phyloP scores from a whole-genome alignment of 1,140 invertebrate species.

The Samia ricini region DNA sequence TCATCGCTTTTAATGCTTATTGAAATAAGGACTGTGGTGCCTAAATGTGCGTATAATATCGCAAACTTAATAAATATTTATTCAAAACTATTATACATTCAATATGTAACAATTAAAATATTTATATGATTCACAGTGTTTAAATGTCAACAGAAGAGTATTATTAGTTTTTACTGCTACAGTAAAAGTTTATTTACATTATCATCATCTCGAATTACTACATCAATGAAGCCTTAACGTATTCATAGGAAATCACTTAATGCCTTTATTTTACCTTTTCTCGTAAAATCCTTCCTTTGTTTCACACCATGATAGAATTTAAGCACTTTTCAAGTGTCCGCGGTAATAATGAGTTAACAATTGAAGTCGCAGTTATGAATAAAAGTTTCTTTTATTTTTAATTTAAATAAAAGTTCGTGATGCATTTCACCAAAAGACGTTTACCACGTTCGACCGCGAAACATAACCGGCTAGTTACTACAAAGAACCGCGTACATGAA shows the following conservation, averaged over 20 bases:
- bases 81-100: neutral
- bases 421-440: conserved; percentile 28
- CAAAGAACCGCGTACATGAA: conserved; percentile 49
- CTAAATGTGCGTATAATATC: neutral
- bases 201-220: neutral
- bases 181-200: neutral
- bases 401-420: conserved; percentile 27
- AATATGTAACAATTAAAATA: neutral
- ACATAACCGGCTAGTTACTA: conserved; percentile 46
- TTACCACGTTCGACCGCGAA: conserved; percentile 37
- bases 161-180: neutral
- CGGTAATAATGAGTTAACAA: conserved; percentile 24
- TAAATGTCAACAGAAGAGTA: neutral
- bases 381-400: conserved; percentile 7
- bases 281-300: conserved; percentile 62
- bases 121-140: neutral
- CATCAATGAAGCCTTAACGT: neutral
- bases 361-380: conserved; percentile 6
- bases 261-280: conserved; percentile 44
- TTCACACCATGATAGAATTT: conserved; percentile 62
- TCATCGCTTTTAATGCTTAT: too few species aligned
- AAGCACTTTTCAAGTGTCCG: conserved; percentile 55
- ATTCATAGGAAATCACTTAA: neutral
- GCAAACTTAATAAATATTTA: neutral
- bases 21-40: too few species aligned